phyloP scores from a whole-genome alignment of 2,888 invertebrate genomes.

The Morpho achilles region DNA sequence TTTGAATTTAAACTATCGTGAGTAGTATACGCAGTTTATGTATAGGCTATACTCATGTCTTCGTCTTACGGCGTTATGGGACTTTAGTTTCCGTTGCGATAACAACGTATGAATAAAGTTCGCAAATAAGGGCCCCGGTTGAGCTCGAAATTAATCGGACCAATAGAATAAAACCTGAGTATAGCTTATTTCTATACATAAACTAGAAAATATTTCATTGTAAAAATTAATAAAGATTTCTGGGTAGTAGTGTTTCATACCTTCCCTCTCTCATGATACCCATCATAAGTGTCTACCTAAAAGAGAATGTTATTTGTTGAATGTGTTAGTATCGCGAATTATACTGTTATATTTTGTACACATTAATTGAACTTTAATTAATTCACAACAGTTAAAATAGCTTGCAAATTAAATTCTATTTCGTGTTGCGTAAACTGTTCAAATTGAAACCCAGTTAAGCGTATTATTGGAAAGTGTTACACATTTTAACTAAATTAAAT shows the following conservation, averaged over 20 bases:
- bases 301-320: constrained; percentile 52
- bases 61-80: too few relatives aligned
- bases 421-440: constrained; percentile 5
- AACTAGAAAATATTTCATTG: too few relatives aligned
- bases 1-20: too few relatives aligned
- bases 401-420: constrained; percentile 17
- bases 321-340: constrained; percentile 31
- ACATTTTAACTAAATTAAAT: background rate
- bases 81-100: too few relatives aligned
- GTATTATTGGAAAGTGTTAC: background rate
- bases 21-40: too few relatives aligned
- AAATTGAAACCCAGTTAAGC: constrained; percentile 3
- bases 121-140: too few relatives aligned
- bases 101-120: too few relatives aligned
- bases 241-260: constrained; percentile 41
- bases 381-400: constrained; percentile 16
- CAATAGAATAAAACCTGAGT: too few relatives aligned
- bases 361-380: constrained; percentile 6
- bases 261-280: constrained; percentile 68
- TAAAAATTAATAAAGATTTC: too few relatives aligned
- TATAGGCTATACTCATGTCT: too few relatives aligned
- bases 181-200: too few relatives aligned
- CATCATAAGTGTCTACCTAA: constrained; percentile 70
- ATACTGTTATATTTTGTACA: constrained; percentile 12
- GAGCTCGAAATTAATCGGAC: too few relatives aligned